A percentile compares a stretch with the other conserved stretches of the same genome.
These are phyloP conservation scores for Orthonychiurus folsomi DNA, from an alignment of 2,888 invertebrate genomes.

Conservation along the genomic window DNA sequence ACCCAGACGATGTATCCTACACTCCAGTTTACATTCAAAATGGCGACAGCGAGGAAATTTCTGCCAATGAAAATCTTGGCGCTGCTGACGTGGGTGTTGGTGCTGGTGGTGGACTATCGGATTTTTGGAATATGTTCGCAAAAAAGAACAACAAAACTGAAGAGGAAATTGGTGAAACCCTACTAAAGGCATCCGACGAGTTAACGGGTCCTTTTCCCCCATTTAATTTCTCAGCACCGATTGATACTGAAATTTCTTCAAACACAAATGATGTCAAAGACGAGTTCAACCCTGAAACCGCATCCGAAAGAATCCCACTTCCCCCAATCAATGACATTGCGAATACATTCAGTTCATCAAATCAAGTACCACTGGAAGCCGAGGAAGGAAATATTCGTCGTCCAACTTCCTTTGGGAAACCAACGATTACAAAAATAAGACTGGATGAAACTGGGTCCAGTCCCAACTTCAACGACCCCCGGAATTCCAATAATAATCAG, in stretches of 20 bases:
- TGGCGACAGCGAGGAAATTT: background rate
- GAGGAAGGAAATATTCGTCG: background rate
- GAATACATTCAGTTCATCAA: background rate
- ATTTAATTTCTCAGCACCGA: constrained; percentile 35
- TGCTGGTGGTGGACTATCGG: constrained; percentile 26
- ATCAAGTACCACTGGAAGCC: background rate
- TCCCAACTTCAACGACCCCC: background rate
- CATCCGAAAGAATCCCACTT: constrained; percentile 25
- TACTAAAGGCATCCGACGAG: constrained; percentile 12
- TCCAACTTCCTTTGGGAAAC: constrained; percentile 23
- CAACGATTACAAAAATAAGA: constrained; percentile 37
- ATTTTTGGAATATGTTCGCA: constrained; percentile 39
- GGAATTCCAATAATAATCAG: constrained; percentile 2
- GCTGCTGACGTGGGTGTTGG: background rate
- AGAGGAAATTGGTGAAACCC: constrained; percentile 5
- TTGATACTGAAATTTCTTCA: constrained; percentile 21
- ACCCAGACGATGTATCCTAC: constrained; percentile 30
- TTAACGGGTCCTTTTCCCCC: constrained; percentile 17
- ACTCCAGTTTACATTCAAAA: constrained; percentile 31
- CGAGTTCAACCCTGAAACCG: constrained; percentile 9
- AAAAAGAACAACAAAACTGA: constrained; percentile 17
- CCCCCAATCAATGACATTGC: constrained; percentile 27
- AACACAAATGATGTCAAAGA: background rate
- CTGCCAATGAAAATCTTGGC: constrained; percentile 5
- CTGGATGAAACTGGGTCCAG: constrained; percentile 21